Base-by-base conservation (phyloP, 2,113 vertebrate genomes). In the Butorides virescens region DNA sequence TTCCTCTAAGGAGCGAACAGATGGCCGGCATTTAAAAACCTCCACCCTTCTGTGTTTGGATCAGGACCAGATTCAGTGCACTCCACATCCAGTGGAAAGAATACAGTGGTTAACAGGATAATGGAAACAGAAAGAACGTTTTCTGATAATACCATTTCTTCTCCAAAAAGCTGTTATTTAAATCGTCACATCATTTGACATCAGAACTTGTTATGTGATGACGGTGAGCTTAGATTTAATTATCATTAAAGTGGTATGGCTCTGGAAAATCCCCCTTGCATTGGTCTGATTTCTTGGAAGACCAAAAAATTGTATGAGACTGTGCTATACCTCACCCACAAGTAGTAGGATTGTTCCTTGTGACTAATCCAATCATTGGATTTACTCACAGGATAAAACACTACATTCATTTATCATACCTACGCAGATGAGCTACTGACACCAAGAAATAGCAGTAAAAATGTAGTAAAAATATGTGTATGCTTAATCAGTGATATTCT, bases 1-100 rank as follows among this genome's bases (percentile, higher is more conserved):
- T 92, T 97, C 92, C 81, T 94, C 84, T 70, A 66, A 88, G 78
- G 66, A 95, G 50, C 73, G 94, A 95, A 94, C 90, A 96, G 90
- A 96, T 91, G 88, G 73, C 67, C 87, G 73, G 76, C 76, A 83
- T 77, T 90, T 95, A 88, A 90, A 95, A 88, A 56, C 46, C 74
- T 88, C 59, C 92, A 52, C 71, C 55, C 46, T 86, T 72, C 77
- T 70, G 67, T 75, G 61, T 58, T 94, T 86, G 78, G 74, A 92
- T 82, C 53, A 71, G 52, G 56, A 94, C 59, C 68, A 90, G 74
- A 25, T 56, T 93, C 65, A 67, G 78, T 46, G 63, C 29, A 22
- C 80, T 86, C 68, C 19, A 72, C 22, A 68, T 23, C 42, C 39
- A 79, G 22, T 52, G 36, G 32, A 86, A 91, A 79, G 59, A 92